Conservation (phyloP, 2,888 invertebrate genomes). For the Melieria crassipennis region DNA sequence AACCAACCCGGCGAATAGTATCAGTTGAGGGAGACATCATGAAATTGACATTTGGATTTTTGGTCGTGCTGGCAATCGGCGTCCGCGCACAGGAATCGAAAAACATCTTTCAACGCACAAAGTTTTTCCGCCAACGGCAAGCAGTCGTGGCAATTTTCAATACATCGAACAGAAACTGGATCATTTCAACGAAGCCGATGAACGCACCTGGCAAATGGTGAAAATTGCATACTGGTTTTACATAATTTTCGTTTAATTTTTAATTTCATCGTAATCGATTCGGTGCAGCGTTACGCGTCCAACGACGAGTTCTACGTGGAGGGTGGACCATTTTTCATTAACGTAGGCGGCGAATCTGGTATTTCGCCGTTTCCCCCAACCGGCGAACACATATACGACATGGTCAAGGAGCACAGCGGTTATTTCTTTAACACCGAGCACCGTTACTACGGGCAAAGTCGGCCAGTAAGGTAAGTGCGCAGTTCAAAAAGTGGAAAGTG, state of each 20-base stretch:
- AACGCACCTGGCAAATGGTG: constrained; percentile 68
- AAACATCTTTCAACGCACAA: constrained; percentile 53
- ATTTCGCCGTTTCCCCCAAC: constrained; percentile 71
- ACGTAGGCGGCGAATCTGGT: constrained; percentile 77
- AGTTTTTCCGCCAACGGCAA: constrained; percentile 59
- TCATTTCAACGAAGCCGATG: constrained; percentile 70
- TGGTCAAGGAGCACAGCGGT: constrained; percentile 71
- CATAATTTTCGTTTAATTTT: background rate
- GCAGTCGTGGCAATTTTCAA: constrained; percentile 46
- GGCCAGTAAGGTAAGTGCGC: constrained; percentile 72
- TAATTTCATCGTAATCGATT: background rate
- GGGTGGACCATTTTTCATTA: constrained; percentile 72
- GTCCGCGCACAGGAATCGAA: background rate
- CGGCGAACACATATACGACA: constrained; percentile 72
- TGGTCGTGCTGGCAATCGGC: constrained; percentile 8
- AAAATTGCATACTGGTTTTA: background rate
- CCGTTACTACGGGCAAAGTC: constrained; percentile 81
- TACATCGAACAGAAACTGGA: constrained; percentile 69
- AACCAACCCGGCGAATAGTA: too few relatives aligned
- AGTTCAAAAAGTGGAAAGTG: background rate
- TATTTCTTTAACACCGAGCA: constrained; percentile 82
- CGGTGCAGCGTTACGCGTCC: constrained; percentile 67
- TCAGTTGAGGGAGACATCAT: constrained; percentile 3
- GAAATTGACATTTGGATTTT: constrained; percentile 17
- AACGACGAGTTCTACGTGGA: constrained; percentile 65